Base-by-base conservation (phyloP, 2,113 vertebrate species). In the Tamias sibiricus region DNA sequence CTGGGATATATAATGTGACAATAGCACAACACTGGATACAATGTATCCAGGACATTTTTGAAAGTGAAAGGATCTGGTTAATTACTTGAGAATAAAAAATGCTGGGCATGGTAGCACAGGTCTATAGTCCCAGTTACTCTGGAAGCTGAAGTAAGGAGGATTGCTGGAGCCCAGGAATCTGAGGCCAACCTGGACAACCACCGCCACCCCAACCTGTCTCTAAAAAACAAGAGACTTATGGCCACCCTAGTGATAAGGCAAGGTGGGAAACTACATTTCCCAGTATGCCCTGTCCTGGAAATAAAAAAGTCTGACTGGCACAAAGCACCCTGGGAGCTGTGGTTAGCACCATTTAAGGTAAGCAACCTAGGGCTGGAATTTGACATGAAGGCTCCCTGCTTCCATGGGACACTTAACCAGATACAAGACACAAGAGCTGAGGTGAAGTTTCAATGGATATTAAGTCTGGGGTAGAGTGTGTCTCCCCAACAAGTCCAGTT, bases 321-420 rank as follows among this genome's bases (percentile, higher is more conserved):
- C 88, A 77, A 66, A 88, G 92, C 64, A 76, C 68, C 30, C 93
- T 74, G 90, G 82, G 42, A 64, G 62, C 59, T 7, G 35, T 1
- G 40, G 71, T 75, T 93, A 97, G 96, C 97, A 97, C 97, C 96
- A 93, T 62, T 75, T 49, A 80, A 94, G 87, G 82, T 91, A 69
- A 97, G 87, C 11, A 30, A 69, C 44, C 59, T 2, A 19, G 24
- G 71, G 93, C 54, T 57, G 68, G 66, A 42, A 75, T 81, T 64
- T 72, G 59, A 89, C 13, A 22, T 1, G 49, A 76, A 68, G 37
- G 22, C 20, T 2, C 40, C 59, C 32, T 6, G 47, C 88, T 83
- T 93, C 54, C 89, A 54, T 0, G 17, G 54, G 69, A 95, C 32
- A 54, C 75, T 92, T 82, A 93, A 91, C 49, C 69, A 96, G 87